phyloP scores from a whole-genome alignment of 2,113 vertebrate genomes.

The Tetrax tetrax region DNA sequence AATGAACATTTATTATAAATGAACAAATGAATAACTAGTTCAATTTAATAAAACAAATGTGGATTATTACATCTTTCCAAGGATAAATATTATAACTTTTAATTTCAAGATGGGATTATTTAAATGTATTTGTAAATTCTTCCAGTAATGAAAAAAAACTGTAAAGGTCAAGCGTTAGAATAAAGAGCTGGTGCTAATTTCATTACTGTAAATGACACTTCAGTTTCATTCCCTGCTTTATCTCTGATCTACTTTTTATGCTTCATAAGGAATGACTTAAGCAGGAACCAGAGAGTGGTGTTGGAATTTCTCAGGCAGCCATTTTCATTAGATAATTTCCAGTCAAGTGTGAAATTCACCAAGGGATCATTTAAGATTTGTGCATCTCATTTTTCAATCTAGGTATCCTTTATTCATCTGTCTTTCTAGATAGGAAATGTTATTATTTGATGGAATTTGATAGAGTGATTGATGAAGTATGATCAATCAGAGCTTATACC shows the following conservation, averaged over 20 bases:
- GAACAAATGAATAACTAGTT: not conserved
- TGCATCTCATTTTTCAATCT: not conserved
- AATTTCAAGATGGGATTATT: not conserved
- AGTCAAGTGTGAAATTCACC: not conserved
- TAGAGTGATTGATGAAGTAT: not conserved
- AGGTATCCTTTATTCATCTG: not conserved
- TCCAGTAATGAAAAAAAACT: not conserved
- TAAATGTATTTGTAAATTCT: not conserved
- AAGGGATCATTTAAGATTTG: not conserved
- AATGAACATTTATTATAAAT: not conserved
- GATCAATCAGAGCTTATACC: not conserved
- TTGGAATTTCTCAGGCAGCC: not conserved
- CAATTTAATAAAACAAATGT: not conserved
- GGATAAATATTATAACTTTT: not conserved
- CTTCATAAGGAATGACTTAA: not conserved
- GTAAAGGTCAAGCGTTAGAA: not conserved
- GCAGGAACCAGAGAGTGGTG: not conserved
- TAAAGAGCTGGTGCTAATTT: not conserved
- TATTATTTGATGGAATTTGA: not conserved
- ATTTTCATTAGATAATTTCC: constrained; percentile 2
- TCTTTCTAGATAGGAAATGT: constrained; percentile 3
- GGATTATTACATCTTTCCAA: not conserved
- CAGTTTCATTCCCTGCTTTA: not conserved
- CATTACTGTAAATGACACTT: not conserved
- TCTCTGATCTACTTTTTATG: not conserved